These are phyloP conservation scores for Ylistrum balloti DNA, from an alignment of 1,140 invertebrate genomes.

Conservation along the genomic window DNA sequence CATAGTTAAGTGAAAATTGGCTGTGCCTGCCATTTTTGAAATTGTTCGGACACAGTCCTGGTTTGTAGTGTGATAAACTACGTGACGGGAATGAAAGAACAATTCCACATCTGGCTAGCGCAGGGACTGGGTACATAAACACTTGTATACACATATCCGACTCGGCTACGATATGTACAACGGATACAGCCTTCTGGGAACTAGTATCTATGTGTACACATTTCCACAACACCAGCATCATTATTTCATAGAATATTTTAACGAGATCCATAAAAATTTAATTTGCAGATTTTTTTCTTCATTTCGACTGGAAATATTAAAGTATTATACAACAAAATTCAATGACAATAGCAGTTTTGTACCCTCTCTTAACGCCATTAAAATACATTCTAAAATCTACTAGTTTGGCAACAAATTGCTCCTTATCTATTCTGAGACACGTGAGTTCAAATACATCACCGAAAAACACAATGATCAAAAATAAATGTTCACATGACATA, in stretches of 20 bases:
- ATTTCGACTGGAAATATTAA: no score
- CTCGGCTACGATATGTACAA: neutral
- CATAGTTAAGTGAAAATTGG: conserved; percentile 7
- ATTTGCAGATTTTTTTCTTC: no score
- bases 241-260: neutral
- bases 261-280: neutral
- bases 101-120: neutral
- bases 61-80: conserved; percentile 7
- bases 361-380: no score
- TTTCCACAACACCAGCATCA: neutral
- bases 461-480: no score
- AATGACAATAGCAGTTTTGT: no score
- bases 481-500: no score
- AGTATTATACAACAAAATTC: no score
- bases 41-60: neutral
- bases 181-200: neutral
- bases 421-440: no score
- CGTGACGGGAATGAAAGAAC: neutral
- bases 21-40: neutral
- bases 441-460: no score
- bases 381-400: no score
- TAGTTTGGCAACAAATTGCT: no score
- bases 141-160: conserved; percentile 23
- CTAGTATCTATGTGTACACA: neutral
- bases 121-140: neutral